Percentiles rank a stretch among this genome's conserved stretches.
These are phyloP conservation scores for Lonchura striata DNA, from an alignment of 2,113 vertebrate species.

Conservation along the genomic window DNA sequence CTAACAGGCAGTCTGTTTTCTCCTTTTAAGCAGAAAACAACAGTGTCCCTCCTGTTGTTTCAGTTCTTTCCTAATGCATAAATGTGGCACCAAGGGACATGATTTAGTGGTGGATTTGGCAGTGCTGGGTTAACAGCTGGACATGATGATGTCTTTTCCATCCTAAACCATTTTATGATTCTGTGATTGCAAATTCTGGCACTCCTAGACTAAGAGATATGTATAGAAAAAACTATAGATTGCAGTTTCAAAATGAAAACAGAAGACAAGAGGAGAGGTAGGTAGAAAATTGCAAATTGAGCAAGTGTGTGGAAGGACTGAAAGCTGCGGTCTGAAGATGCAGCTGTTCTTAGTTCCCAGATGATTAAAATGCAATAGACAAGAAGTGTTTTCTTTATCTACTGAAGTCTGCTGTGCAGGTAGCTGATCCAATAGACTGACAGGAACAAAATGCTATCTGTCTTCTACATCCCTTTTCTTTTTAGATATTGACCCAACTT, in stretches of 20 bases:
- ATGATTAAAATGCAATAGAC: not conserved
- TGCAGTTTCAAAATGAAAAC: not conserved
- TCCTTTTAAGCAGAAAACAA: not conserved
- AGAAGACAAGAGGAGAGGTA: not conserved
- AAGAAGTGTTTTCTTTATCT: not conserved
- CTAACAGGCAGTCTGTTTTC: not conserved
- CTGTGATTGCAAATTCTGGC: not conserved
- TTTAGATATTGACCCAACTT: not conserved
- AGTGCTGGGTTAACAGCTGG: rapidly evolving
- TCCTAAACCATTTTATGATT: not conserved
- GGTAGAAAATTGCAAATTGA: not conserved
- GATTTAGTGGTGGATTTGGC: not conserved
- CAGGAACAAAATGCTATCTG: not conserved
- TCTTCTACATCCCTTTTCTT: not conserved
- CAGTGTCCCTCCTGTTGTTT: not conserved
- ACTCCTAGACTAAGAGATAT: not conserved
- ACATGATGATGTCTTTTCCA: not conserved
- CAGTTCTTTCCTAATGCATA: not conserved
- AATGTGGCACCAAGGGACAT: not conserved
- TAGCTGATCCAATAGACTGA: not conserved
- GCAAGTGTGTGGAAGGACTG: not conserved
- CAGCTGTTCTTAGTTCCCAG: not conserved
- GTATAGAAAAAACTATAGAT: not conserved
- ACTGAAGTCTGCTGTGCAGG: not conserved
- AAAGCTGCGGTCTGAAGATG: not conserved